phyloP scores from a whole-genome alignment of 1,140 invertebrate genomes.

The Rhopalosiphum maidis region DNA sequence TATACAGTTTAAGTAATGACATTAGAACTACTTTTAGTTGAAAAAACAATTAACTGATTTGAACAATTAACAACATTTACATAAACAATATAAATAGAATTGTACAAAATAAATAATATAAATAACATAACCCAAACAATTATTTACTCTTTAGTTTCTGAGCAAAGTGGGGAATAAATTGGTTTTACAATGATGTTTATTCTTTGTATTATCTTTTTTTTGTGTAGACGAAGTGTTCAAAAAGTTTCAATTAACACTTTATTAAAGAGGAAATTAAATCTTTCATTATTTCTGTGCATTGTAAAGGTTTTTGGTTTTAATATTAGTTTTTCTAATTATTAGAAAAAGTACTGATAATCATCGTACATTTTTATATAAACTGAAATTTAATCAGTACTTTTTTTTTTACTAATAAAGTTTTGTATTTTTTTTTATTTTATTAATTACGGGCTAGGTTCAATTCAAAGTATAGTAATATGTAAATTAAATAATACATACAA shows the following conservation, averaged over 20 bases:
- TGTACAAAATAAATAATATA: constrained; percentile 15
- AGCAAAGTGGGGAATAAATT: not conserved
- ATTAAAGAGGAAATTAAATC: not conserved
- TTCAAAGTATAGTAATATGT: too few relatives aligned
- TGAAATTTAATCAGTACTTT: not conserved
- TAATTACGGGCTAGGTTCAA: too few relatives aligned
- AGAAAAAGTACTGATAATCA: not conserved
- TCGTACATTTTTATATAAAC: not conserved
- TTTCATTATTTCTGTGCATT: not conserved
- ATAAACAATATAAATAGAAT: not conserved
- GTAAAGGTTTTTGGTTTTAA: not conserved
- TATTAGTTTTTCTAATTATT: not conserved
- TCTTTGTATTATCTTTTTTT: not conserved
- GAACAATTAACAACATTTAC: not conserved
- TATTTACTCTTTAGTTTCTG: constrained; percentile 1
- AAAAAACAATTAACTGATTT: not conserved
- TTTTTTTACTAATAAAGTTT: not conserved
- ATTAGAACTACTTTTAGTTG: not conserved
- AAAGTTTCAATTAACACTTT: constrained; percentile 9
- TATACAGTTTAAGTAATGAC: not conserved
- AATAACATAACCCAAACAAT: constrained; percentile 8
- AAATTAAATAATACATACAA: too few relatives aligned
- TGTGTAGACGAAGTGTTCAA: not conserved
- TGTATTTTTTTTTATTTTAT: too few relatives aligned
- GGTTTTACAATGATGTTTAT: constrained; percentile 9